Evolutionary conservation across 2,888 invertebrate species (phyloP), one percentile per base, ranked within the genome.

Genomic region (Drosophila lacicola): DNA sequence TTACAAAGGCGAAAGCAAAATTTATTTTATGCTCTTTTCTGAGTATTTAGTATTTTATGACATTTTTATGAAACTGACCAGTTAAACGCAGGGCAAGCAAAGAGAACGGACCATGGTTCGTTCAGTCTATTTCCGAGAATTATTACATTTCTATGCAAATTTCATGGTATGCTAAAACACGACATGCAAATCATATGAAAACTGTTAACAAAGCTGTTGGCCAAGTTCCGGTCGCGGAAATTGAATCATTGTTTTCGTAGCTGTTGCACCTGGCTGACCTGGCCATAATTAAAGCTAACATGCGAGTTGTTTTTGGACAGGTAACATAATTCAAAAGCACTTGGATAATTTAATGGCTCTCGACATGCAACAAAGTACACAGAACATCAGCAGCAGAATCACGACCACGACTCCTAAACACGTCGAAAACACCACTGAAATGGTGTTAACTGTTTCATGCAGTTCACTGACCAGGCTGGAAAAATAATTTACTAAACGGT

Each of bases 351-450:
- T 82, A 85, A 67, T 64, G 64, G 55, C 57, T 11, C 41, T 54
- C 53, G 62, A 74, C 82, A 88, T 82, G 88, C 88, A 85, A 88
- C 77, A 70, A 50, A 56, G 44, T 50, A 42, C 13, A 8, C 9
- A 11, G 19, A 14, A 37, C 13, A 51, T 34, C 17, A 29, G 37
- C 29, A 42, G 19, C 46, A 39, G 33, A 21, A 33, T 19, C 46
- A 10, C 54, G 33, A 33, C 8, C 33, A 41, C 25, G 9, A 44
- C 17, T 5, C 11, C 36, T 6, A 6, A 4, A 6, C 29, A 13
- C 29, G 14, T 36, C 17, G 21, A 17, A 11, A 19, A 5, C 33
- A 54, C 8, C n/a, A 2, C 25, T 46, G 39, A 70, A 74, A 54
- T 42, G 51, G 67, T 74, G 70, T 57, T 74, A 54, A 57, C 47